Base-by-base conservation (phyloP, 1,140 invertebrate genomes). In the Luehdorfia chinensis region DNA sequence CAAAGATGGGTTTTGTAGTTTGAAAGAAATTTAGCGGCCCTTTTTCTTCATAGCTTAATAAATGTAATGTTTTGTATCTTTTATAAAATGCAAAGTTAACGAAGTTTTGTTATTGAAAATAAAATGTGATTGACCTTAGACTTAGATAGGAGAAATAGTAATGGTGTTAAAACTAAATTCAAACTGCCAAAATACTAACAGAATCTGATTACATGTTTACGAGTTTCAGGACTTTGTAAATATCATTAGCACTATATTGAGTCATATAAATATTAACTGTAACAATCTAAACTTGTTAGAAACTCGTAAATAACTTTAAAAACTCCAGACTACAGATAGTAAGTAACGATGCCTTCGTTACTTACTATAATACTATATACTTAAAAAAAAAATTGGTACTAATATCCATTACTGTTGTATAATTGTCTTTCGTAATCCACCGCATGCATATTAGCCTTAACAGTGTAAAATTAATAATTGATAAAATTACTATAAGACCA, bases 61-160 rank as follows among this genome's bases (percentile, higher is more conserved):
- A 72, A 77, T 61, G 52, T 77, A 73, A 77, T 75, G 66, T 83
- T 83, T 85, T 81, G 77, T 85, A 83, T 77, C 65, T 80, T 83
- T 83, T 83, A 69, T 83, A 81, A 75, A 76, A 73, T 66, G 72
- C 70, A 73, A 72, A 71, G 59, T 70, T 69, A 66, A 64, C 36
- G 44, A 64, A 65, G 64, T 73, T 77, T 65, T 71, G 70, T 77
- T 80, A 75, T 71, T 53, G 55, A 67, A 69, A 50, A 65, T 66
- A 68, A 73, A 80, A 69, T 85, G 75, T 83, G 78, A 85, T 83
- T 72, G 72, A 75, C 66, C 59, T 75, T 79, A 83, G 75, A 60
- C 55, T 76, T 79, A 79, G 74, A 74, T 76, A 75, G 66, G 62
- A 49, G 55, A 68, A 52, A 66, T 64, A 68, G 62, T 59, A 55